phyloP scores from a whole-genome alignment of 2,113 vertebrate genomes.

The Cololabis saira region DNA sequence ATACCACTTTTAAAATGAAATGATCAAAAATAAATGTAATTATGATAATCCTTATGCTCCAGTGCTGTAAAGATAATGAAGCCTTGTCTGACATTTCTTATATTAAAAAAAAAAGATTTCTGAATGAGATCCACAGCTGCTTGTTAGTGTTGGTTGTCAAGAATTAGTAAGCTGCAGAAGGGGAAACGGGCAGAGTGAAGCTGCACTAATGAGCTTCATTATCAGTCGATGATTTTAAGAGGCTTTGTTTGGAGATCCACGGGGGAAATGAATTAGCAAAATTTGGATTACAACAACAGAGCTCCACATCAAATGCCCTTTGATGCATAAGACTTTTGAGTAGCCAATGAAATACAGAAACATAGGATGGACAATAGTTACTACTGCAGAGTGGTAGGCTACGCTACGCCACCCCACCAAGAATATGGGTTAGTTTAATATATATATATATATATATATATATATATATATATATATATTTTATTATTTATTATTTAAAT shows the following conservation, averaged over 20 bases:
- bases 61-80: conserved; percentile 25
- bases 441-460: no score
- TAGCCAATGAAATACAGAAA: conserved; percentile 23
- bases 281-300: conserved; percentile 53
- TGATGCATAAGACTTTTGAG: conserved; percentile 43
- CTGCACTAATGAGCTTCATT: conserved; percentile 77
- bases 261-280: conserved; percentile 56
- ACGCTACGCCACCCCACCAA: neutral
- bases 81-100: conserved; percentile 29
- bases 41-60: conserved; percentile 22
- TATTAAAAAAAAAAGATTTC: conserved; percentile 21
- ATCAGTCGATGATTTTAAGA: conserved; percentile 71
- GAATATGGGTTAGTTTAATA: neutral
- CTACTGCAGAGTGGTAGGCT: neutral
- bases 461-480: no score
- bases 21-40: conserved; percentile 24
- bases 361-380: neutral
- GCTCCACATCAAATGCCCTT: conserved; percentile 45
- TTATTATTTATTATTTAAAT: no score
- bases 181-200: conserved; percentile 43
- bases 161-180: conserved; percentile 51
- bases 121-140: conserved; percentile 44
- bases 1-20: conserved; percentile 19
- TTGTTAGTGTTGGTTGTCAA: conserved; percentile 64
- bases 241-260: conserved; percentile 64